Conservation (phyloP, 2,888 invertebrate species). For the Teleogryllus oceanicus region DNA sequence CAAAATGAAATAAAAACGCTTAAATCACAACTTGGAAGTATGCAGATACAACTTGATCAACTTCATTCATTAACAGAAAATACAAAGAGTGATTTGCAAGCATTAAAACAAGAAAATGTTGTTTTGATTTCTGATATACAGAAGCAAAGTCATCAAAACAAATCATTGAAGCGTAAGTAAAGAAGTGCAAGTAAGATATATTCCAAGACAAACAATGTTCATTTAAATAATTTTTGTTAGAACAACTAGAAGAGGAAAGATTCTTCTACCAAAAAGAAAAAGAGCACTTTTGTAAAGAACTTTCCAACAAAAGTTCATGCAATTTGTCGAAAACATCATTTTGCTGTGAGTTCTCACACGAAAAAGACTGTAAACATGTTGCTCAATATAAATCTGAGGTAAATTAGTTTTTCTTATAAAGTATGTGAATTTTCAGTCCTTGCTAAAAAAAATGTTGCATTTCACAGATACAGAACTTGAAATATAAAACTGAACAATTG, state of each 20-base stretch:
- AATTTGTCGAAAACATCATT: neutral
- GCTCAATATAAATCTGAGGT: neutral
- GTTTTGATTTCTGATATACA: neutral
- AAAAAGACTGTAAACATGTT: neutral
- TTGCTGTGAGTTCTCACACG: neutral
- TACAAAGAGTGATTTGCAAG: neutral
- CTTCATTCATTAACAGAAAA: neutral
- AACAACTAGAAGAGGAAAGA: neutral
- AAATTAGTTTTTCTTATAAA: neutral
- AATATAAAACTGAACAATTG: neutral
- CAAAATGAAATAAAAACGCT: neutral
- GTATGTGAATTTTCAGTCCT: neutral
- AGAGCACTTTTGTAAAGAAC: constrained; percentile 18
- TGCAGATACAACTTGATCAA: constrained; percentile 1
- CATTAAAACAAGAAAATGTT: neutral
- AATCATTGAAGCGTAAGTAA: neutral
- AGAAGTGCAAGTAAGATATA: too few relatives aligned
- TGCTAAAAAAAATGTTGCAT: neutral
- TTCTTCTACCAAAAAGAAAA: constrained; percentile 1
- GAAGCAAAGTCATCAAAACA: constrained; percentile 8
- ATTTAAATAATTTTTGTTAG: neutral
- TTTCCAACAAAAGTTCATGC: neutral
- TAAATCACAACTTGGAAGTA: neutral
- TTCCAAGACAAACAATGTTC: neutral
- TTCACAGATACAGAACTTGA: neutral